Evolutionary conservation across 2,113 vertebrate species (phyloP).

Genomic region (Apodemus sylvaticus): DNA sequence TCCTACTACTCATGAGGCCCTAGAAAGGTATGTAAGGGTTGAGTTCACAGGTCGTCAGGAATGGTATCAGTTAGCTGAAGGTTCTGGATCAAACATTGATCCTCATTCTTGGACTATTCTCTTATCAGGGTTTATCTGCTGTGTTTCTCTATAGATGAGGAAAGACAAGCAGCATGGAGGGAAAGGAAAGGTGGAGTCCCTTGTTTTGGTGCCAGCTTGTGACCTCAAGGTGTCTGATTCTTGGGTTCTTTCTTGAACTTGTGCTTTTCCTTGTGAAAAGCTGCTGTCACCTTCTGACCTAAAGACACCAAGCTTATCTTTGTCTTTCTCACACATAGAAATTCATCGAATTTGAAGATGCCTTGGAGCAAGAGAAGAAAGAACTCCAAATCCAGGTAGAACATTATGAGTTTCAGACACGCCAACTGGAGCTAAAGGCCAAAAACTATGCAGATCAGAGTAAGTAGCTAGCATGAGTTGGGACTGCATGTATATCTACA

Average conservation of each 20-base stretch:
- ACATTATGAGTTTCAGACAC: constrained; percentile 94
- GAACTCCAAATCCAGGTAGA: constrained; percentile 96
- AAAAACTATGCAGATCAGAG: constrained; percentile 98
- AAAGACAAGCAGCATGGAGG: not conserved
- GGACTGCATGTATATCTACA: not conserved
- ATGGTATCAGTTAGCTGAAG: not conserved
- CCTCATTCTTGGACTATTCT: not conserved
- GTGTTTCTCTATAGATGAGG: not conserved
- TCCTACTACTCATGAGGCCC: not conserved
- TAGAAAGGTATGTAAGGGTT: not conserved
- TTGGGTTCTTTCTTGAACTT: not conserved
- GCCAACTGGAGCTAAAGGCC: constrained; percentile 96
- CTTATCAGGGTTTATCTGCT: not conserved
- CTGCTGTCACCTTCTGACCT: not conserved
- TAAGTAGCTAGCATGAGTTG: constrained; percentile 79
- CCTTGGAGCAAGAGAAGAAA: constrained; percentile 98
- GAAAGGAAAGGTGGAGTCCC: not conserved
- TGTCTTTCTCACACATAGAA: constrained; percentile 86
- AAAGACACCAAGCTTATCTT: not conserved
- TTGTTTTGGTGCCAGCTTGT: not conserved
- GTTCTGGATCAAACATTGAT: too few species aligned
- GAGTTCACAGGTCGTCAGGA: not conserved
- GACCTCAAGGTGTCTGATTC: not conserved
- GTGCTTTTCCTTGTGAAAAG: not conserved
- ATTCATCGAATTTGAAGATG: constrained; percentile 99